Percentiles rank a stretch among this genome's conserved stretches.
Evolutionary conservation across 2,888 invertebrate genomes (phyloP).

Genomic region (Danaus chrysippus): DNA sequence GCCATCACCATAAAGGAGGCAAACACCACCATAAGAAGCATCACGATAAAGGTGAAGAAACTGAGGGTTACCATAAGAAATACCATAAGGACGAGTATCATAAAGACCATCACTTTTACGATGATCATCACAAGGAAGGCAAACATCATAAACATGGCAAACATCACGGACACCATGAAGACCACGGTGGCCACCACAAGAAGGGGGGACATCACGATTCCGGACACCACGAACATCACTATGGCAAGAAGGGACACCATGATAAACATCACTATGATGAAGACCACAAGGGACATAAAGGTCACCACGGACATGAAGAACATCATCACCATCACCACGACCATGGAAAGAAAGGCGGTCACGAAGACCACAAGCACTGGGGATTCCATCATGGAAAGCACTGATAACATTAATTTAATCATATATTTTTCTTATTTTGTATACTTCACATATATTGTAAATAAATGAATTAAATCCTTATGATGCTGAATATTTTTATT

Average conservation of each 20-base stretch:
- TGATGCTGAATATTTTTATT: neutral
- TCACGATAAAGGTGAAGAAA: conserved; percentile 91
- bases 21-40: conserved; percentile 90
- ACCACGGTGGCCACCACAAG: conserved; percentile 88
- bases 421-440: conserved; percentile 51
- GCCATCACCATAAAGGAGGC: conserved; percentile 87
- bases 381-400: conserved; percentile 82
- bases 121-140: conserved; percentile 90
- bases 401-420: conserved; percentile 52
- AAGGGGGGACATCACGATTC: conserved; percentile 89
- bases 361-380: conserved; percentile 86
- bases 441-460: conserved; percentile 54
- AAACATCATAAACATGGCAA: conserved; percentile 90
- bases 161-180: conserved; percentile 87
- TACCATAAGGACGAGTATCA: conserved; percentile 92
- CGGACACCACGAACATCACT: conserved; percentile 86
- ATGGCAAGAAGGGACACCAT: conserved; percentile 89
- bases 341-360: conserved; percentile 88
- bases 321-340: conserved; percentile 87
- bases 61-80: conserved; percentile 90
- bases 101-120: conserved; percentile 93
- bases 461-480: conserved; percentile 47
- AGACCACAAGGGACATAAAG: conserved; percentile 89
- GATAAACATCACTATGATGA: conserved; percentile 90
- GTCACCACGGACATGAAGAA: conserved; percentile 86